Conservation (phyloP, 2,113 vertebrate genomes). For the Pluvialis apricaria region DNA sequence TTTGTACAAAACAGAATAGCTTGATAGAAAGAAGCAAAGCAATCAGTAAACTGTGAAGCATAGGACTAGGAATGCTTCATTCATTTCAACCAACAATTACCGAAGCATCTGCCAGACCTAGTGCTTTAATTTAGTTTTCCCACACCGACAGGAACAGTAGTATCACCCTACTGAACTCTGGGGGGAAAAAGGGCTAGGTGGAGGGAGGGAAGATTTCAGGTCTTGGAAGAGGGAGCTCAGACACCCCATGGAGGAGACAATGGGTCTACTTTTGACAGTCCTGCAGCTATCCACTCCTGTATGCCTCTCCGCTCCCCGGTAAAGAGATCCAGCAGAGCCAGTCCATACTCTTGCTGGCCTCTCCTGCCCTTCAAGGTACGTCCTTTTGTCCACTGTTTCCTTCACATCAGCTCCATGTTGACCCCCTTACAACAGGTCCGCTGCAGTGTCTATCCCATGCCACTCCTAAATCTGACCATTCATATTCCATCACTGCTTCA, state of each 20-base stretch:
- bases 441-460: neutral
- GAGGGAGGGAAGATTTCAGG: neutral
- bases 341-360: neutral
- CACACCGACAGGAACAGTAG: fast-evolving
- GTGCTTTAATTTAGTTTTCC: neutral
- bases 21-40: neutral
- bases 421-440: fast-evolving
- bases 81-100: neutral
- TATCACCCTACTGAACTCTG: too few species aligned
- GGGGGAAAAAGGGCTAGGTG: neutral
- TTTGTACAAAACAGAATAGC: neutral
- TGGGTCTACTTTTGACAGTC: neutral
- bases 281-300: neutral
- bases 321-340: neutral
- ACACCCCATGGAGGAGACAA: neutral
- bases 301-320: neutral
- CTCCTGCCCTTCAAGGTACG: neutral
- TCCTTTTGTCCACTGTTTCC: neutral
- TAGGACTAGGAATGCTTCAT: neutral
- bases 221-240: neutral
- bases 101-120: neutral
- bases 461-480: neutral
- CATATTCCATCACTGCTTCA: neutral
- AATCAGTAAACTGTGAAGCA: neutral
- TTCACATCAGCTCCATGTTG: neutral